Percentiles rank a stretch among this genome's conserved stretches.
Conservation (phyloP, 2,888 invertebrate species). For the Cryptus viduatorius region DNA sequence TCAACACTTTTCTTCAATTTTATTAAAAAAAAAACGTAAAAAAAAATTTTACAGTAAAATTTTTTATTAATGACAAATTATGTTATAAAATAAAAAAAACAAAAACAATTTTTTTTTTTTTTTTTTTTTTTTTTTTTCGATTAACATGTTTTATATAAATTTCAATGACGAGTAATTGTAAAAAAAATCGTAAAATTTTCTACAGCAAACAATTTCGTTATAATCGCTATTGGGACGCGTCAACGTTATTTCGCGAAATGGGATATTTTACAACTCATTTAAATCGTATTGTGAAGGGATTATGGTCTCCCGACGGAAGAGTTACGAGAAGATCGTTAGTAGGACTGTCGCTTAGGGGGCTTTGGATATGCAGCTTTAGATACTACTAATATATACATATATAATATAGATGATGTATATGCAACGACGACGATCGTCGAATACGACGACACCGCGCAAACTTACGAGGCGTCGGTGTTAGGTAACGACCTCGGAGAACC, state of each 20-base stretch:
- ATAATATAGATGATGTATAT: neutral
- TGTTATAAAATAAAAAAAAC: too few species aligned
- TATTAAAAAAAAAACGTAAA: too few species aligned
- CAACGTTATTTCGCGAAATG: neutral
- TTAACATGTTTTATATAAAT: too few species aligned
- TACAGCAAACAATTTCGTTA: neutral
- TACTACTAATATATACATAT: neutral
- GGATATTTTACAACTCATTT: slow-evolving; percentile 4
- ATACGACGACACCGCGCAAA: neutral
- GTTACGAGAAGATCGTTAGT: slow-evolving; percentile 22
- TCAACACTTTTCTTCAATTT: too few species aligned
- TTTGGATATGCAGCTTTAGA: neutral
- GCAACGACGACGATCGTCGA: slow-evolving; percentile 12
- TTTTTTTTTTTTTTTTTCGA: too few species aligned
- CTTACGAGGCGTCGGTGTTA: slow-evolving; percentile 27
- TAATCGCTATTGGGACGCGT: neutral
- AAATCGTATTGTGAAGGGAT: neutral
- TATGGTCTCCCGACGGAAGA: neutral
- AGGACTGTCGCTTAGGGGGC: neutral
- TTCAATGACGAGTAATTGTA: too few species aligned
- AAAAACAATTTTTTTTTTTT: too few species aligned
- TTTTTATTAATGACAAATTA: too few species aligned
- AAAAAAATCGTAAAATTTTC: neutral
- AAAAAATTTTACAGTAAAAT: too few species aligned
- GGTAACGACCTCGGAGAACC: slow-evolving; percentile 29